Conservation (phyloP, 2,888 invertebrate genomes). For the Cheilosia vulpina region DNA sequence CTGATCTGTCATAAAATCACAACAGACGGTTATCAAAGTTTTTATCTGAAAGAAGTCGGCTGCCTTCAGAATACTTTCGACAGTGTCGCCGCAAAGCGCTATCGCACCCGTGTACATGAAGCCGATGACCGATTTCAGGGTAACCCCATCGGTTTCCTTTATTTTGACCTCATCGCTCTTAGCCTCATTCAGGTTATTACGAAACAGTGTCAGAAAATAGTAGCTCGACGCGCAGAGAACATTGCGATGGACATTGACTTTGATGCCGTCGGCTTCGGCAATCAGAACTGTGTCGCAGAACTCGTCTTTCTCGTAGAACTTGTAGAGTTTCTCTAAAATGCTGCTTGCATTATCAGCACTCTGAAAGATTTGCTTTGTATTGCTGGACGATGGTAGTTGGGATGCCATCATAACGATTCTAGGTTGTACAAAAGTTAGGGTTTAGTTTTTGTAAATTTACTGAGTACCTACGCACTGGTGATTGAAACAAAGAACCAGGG, state of each 20-base stretch:
- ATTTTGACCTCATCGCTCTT: slow-evolving; percentile 8
- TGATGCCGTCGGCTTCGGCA: not conserved
- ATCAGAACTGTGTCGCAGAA: slow-evolving; percentile 28
- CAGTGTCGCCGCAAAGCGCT: slow-evolving; percentile 3
- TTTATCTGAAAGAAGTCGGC: slow-evolving; percentile 23
- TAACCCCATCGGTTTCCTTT: not conserved
- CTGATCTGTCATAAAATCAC: slow-evolving; percentile 33
- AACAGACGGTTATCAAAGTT: not conserved
- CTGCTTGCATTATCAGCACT: not conserved
- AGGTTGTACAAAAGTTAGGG: too few relatives aligned
- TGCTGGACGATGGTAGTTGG: too few relatives aligned
- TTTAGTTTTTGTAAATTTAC: too few relatives aligned
- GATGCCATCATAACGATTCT: too few relatives aligned
- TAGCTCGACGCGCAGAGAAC: slow-evolving; percentile 25
- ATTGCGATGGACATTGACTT: slow-evolving; percentile 3
- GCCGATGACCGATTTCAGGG: not conserved
- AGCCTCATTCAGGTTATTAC: not conserved
- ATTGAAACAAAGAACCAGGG: too few relatives aligned
- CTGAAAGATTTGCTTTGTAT: too few relatives aligned
- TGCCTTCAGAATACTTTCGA: slow-evolving; percentile 19
- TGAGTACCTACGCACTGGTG: too few relatives aligned
- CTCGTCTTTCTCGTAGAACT: slow-evolving; percentile 5
- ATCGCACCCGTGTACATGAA: slow-evolving; percentile 35
- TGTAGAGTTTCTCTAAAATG: not conserved
- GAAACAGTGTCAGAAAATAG: slow-evolving; percentile 34